Percentiles rank a stretch among this genome's conserved stretches.
These are phyloP conservation scores for Eupleurogrammus muticus DNA, from an alignment of 2,797 vertebrate species.

Conservation along the genomic window DNA sequence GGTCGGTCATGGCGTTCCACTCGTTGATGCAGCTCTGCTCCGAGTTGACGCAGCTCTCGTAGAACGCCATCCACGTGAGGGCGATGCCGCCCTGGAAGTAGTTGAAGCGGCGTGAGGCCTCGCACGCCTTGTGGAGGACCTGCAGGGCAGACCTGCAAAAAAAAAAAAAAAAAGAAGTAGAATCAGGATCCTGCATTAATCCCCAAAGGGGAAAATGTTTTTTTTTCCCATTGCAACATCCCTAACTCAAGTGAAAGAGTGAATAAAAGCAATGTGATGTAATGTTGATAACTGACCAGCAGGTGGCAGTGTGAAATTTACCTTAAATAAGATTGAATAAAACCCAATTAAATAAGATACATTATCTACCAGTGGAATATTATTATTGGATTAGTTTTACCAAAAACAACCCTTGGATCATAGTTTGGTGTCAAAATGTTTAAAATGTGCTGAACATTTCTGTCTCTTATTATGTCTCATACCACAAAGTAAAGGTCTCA, in stretches of 20 bases:
- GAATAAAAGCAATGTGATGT: not conserved
- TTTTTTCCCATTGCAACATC: too few species aligned
- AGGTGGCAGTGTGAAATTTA: constrained; percentile 49
- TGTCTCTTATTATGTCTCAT: too few species aligned
- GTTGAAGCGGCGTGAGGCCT: constrained; percentile 92
- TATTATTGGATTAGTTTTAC: too few species aligned
- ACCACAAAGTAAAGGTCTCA: too few species aligned
- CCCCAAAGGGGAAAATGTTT: too few species aligned
- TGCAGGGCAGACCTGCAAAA: constrained; percentile 93
- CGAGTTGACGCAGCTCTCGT: constrained; percentile 94
- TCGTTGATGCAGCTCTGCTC: constrained; percentile 98
- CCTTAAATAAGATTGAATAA: too few species aligned
- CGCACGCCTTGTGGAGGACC: constrained; percentile 96
- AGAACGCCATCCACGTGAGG: constrained; percentile 95
- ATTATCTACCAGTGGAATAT: not conserved
- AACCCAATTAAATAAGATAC: too few species aligned
- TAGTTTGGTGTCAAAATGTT: too few species aligned
- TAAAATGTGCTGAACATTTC: not conserved
- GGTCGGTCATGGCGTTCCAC: constrained; percentile 96
- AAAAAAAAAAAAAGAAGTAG: too few species aligned
- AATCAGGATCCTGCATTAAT: too few species aligned
- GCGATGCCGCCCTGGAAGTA: constrained; percentile 95
- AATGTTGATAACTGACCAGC: constrained; percentile 50
- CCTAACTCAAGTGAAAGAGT: too few species aligned
- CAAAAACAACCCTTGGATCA: too few species aligned